Conservation (phyloP, 2,113 vertebrate species). For the Corydoras sp. region DNA sequence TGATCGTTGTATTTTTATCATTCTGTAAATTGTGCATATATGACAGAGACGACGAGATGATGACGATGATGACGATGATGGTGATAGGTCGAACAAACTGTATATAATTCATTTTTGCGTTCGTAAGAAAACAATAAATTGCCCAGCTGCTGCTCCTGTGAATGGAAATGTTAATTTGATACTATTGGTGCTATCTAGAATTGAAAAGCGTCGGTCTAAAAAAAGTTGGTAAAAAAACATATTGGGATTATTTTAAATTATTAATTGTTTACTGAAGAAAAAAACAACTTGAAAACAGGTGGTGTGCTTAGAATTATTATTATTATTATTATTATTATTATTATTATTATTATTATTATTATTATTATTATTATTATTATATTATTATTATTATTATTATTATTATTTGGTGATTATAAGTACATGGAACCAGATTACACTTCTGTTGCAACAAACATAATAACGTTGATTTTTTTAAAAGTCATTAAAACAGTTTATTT, state of each 20-base stretch:
- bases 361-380: conserved; percentile 5
- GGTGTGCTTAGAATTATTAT: no score
- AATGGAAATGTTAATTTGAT: conserved; percentile 43
- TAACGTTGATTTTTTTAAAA: no score
- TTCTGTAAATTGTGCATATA: conserved; percentile 87
- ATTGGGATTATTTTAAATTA: no score
- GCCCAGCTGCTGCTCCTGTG: conserved; percentile 51
- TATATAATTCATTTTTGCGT: conserved; percentile 78
- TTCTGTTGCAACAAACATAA: no score
- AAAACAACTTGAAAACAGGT: no score
- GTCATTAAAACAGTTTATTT: no score
- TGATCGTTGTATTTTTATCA: conserved; percentile 76
- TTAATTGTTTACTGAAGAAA: neutral
- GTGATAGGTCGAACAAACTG: conserved; percentile 59
- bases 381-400: neutral
- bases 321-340: no score
- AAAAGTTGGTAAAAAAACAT: no score
- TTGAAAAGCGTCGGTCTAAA: no score
- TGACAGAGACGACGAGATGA: conserved; percentile 53
- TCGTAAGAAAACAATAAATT: conserved; percentile 75
- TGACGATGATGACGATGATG: conserved; percentile 32
- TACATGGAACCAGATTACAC: no score
- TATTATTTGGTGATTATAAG: neutral
- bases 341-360: neutral
- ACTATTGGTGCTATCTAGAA: neutral